phyloP scores from a whole-genome alignment of 2,113 vertebrate genomes.

The Cynopterus brachyotis region DNA sequence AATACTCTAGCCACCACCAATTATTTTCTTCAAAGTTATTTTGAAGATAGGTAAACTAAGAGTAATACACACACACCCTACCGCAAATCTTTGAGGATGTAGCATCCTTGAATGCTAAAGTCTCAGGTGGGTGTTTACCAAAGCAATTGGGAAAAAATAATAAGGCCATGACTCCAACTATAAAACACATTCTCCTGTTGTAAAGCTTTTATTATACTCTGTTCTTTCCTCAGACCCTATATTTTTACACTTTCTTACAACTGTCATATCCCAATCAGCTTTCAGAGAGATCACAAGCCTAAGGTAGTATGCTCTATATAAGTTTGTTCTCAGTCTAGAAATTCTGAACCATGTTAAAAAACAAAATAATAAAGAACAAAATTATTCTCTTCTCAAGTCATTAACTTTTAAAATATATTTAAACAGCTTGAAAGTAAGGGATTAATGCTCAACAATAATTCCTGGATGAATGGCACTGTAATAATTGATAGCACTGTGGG shows the following conservation, averaged over 20 bases:
- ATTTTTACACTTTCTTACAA: background rate
- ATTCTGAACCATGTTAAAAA: background rate
- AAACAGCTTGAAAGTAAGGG: conserved; percentile 84
- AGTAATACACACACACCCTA: background rate
- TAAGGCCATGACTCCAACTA: background rate
- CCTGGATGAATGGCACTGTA: conserved; percentile 82
- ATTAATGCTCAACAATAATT: background rate
- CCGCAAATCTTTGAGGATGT: background rate
- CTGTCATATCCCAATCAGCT: background rate
- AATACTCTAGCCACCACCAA: background rate
- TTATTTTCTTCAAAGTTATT: background rate
- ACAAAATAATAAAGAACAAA: background rate
- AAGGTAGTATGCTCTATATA: background rate
- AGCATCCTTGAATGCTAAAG: background rate
- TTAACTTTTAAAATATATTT: conserved; percentile 48
- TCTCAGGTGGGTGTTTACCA: background rate
- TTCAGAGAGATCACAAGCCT: background rate
- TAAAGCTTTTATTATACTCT: background rate
- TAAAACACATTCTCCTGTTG: background rate
- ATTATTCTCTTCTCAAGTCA: background rate
- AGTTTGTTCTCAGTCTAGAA: background rate
- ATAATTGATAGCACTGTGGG: conserved; percentile 83
- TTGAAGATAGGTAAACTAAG: background rate
- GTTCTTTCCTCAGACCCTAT: background rate
- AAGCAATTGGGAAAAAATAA: background rate